These are phyloP conservation scores for Akabosia matsudoensis DNA, from an alignment of 1,140 invertebrate species.

Conservation along the genomic window DNA sequence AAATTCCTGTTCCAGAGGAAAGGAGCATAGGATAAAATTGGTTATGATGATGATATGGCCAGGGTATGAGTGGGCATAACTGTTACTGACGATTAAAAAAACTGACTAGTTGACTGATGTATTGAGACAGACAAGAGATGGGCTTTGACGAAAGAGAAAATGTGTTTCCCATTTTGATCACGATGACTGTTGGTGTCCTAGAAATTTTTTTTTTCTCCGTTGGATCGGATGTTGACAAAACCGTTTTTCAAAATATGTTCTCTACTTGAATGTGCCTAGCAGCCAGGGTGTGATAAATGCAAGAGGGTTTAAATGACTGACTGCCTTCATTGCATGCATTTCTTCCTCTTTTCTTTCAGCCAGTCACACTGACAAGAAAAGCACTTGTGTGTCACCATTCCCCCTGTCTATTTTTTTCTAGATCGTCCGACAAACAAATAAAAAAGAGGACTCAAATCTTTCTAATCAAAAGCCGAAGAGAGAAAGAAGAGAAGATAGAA, in stretches of 20 bases:
- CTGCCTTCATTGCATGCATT: conserved; percentile 2
- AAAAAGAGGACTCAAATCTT: background rate
- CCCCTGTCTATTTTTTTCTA: conserved; percentile 3
- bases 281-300: background rate
- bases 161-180: background rate
- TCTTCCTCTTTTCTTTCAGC: background rate
- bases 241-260: too few relatives aligned
- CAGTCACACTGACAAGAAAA: background rate
- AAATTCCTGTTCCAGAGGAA: background rate
- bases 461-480: background rate
- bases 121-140: background rate
- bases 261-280: too few relatives aligned
- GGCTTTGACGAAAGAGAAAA: background rate
- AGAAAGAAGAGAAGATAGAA: background rate
- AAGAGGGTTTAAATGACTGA: background rate
- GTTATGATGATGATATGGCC: too few relatives aligned
- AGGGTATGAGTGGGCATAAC: background rate
- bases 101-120: conserved; percentile 21
- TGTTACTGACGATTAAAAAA: background rate
- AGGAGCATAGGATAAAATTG: background rate
- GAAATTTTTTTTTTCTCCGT: background rate
- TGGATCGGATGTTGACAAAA: too few relatives aligned
- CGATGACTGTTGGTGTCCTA: background rate
- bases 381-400: conserved; percentile 21
- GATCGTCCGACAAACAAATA: conserved; percentile 14